phyloP scores from a whole-genome alignment of 2,797 vertebrate genomes.

The Microchirus variegatus region DNA sequence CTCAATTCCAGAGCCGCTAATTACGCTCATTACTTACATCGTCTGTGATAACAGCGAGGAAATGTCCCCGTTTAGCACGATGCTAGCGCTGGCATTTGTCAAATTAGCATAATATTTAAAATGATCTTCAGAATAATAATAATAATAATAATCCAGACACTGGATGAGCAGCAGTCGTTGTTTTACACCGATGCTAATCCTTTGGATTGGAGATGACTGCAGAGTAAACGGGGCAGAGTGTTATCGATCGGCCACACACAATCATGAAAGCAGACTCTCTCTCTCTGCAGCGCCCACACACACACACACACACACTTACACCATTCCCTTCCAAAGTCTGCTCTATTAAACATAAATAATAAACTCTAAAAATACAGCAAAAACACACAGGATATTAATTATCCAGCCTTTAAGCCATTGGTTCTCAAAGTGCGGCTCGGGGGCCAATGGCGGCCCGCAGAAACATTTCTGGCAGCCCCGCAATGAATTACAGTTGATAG shows the following conservation, averaged over 20 bases:
- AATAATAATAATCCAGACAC: background rate
- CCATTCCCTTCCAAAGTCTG: background rate
- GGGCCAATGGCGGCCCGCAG: no score
- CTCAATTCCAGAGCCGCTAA: background rate
- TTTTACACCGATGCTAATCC: background rate
- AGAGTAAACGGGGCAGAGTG: background rate
- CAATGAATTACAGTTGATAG: no score
- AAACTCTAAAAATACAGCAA: background rate
- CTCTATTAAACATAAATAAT: background rate
- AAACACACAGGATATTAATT: background rate
- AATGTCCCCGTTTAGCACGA: background rate
- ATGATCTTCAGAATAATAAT: no score
- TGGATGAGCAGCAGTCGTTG: background rate
- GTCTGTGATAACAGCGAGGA: background rate
- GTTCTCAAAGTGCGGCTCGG: no score
- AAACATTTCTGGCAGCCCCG: no score
- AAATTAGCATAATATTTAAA: background rate
- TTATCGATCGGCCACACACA: background rate
- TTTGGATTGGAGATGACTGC: background rate
- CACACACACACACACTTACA: background rate
- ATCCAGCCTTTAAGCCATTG: background rate
- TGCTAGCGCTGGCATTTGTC: background rate
- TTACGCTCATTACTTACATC: background rate
- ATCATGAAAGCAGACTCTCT: background rate
- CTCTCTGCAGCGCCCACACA: background rate